Evolutionary conservation across 2,888 invertebrate genomes (phyloP).

Genomic region (Eristalis intricaria): DNA sequence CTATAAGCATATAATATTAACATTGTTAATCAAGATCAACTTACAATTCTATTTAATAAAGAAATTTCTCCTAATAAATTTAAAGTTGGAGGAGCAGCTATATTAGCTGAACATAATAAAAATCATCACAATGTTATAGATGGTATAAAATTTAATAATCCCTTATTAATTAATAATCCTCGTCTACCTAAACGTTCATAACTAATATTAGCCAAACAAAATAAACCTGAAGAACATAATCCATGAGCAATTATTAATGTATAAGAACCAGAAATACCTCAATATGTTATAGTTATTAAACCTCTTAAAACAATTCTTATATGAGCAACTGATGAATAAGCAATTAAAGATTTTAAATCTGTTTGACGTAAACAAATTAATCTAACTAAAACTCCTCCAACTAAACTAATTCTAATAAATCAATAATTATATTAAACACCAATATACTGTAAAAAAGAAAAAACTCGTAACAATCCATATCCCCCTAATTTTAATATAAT

Average conservation of each 20-base stretch:
- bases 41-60: conserved; percentile 84
- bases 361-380: conserved; percentile 86
- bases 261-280: conserved; percentile 83
- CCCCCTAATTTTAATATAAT: conserved; percentile 88
- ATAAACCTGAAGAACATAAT: conserved; percentile 85
- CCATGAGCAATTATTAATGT: conserved; percentile 86
- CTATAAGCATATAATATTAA: conserved; percentile 84
- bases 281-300: conserved; percentile 83
- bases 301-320: conserved; percentile 85
- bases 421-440: conserved; percentile 82
- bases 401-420: conserved; percentile 83
- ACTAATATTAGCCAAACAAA: conserved; percentile 85
- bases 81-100: conserved; percentile 86
- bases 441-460: conserved; percentile 82
- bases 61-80: conserved; percentile 87
- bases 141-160: conserved; percentile 84
- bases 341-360: conserved; percentile 88
- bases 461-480: conserved; percentile 85
- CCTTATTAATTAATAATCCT: conserved; percentile 85
- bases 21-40: conserved; percentile 82
- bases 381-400: conserved; percentile 84
- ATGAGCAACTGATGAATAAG: conserved; percentile 87
- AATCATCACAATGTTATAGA: conserved; percentile 85
- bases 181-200: conserved; percentile 85
- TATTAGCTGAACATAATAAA: conserved; percentile 85